These are phyloP conservation scores for Nyctibius grandis DNA, from an alignment of 2,797 vertebrate species.

Conservation along the genomic window DNA sequence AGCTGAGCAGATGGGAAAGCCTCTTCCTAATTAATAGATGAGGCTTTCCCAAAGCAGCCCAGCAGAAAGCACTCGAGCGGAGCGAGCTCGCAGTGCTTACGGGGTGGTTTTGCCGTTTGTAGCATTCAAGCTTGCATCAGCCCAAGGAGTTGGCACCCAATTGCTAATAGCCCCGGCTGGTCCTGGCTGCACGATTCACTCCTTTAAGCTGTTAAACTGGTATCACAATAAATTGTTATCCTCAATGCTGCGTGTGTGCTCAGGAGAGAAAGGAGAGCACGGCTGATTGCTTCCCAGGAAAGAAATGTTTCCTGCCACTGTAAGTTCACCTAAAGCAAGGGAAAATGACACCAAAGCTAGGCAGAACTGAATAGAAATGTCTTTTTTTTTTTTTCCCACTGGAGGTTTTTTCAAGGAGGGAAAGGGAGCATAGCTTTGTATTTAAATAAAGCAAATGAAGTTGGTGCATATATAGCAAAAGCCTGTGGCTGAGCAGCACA, in stretches of 20 bases:
- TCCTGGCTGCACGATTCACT: background rate
- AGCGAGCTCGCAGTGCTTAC: accelerated
- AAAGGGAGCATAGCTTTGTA: background rate
- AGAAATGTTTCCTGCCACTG: background rate
- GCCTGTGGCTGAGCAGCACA: background rate
- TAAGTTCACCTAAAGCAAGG: background rate
- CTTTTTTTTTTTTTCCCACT: background rate
- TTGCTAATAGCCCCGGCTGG: background rate
- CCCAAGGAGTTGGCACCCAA: background rate
- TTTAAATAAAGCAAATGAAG: background rate
- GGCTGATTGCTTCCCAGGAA: background rate
- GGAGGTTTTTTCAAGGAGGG: background rate
- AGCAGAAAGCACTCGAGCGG: background rate
- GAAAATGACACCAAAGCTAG: background rate
- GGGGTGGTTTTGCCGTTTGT: accelerated
- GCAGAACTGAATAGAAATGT: background rate
- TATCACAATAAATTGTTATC: background rate
- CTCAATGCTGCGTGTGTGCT: accelerated
- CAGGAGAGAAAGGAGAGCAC: background rate
- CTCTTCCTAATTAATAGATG: background rate
- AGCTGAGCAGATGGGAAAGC: background rate
- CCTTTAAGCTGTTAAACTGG: background rate
- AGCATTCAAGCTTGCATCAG: background rate
- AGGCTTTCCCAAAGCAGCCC: background rate
- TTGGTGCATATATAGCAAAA: background rate